A percentile compares a stretch with the other conserved stretches of the same genome.
These are phyloP conservation scores for Petrocephalus zakoni DNA, from an alignment of 2,113 vertebrate genomes.

Conservation along the genomic window DNA sequence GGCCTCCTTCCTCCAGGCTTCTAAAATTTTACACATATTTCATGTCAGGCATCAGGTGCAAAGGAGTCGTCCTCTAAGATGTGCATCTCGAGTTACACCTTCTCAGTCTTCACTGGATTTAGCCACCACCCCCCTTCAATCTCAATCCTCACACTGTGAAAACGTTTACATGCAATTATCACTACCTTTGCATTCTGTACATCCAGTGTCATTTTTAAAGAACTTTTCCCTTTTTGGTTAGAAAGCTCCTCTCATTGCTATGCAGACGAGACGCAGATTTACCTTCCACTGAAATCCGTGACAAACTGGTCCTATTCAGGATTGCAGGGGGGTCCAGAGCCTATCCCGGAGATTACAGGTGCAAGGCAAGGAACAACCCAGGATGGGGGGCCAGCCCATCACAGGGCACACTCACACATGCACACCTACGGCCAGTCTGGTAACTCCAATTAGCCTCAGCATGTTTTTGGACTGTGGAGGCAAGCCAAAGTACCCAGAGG, in stretches of 20 bases:
- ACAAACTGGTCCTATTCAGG: no score
- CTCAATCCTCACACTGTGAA: not conserved
- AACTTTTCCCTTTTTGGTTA: not conserved
- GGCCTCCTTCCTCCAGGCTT: not conserved
- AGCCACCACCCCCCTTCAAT: not conserved
- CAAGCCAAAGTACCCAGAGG: no score
- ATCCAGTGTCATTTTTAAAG: not conserved
- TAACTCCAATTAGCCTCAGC: no score
- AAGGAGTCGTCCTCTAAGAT: not conserved
- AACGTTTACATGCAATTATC: not conserved
- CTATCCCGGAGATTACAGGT: no score
- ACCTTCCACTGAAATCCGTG: no score
- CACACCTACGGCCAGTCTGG: no score
- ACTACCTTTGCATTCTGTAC: not conserved
- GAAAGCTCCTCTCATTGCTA: not conserved
- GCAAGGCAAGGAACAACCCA: no score
- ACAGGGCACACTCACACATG: no score
- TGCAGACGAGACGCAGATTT: no score
- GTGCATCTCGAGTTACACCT: not conserved
- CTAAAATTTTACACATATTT: not conserved
- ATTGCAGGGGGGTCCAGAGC: no score
- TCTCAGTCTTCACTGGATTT: not conserved
- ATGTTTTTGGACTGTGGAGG: no score
- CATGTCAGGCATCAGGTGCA: not conserved
- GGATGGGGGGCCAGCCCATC: no score